A percentile compares a stretch with the other conserved stretches of the same genome.
Conservation (phyloP, 2,888 invertebrate species). For the Athetis lepigone region DNA sequence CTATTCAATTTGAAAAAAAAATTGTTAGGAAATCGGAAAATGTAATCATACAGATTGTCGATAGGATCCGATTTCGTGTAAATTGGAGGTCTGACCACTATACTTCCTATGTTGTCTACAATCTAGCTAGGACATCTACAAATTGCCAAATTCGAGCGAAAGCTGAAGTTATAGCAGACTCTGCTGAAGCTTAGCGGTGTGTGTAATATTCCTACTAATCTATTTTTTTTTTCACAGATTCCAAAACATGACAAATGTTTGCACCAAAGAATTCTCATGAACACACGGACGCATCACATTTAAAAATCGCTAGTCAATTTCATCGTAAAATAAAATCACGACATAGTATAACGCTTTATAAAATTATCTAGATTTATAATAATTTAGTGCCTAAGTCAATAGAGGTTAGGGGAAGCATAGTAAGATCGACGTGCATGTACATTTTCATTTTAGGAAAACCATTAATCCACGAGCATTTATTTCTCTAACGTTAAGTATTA, state of each 20-base stretch:
- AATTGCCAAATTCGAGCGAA: no score
- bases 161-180: no score
- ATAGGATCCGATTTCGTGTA: no score
- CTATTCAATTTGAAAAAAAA: no score
- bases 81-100: no score
- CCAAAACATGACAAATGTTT: slow-evolving; percentile 65
- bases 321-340: slow-evolving; percentile 33
- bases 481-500: slow-evolving; percentile 15
- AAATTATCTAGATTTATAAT: slow-evolving; percentile 46
- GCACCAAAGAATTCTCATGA: slow-evolving; percentile 80
- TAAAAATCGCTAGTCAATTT: slow-evolving; percentile 60
- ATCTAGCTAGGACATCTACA: no score
- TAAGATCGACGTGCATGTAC: slow-evolving; percentile 8
- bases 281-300: slow-evolving; percentile 57
- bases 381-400: slow-evolving; percentile 11
- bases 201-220: neutral
- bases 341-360: slow-evolving; percentile 35
- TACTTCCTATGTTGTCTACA: no score
- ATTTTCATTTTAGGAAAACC: slow-evolving; percentile 21
- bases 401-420: slow-evolving; percentile 4
- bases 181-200: no score
- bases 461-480: slow-evolving; percentile 41
- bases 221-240: slow-evolving; percentile 64
- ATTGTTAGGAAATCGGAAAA: no score
- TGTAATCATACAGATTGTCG: no score